Conservation (phyloP, 2,797 vertebrate species). For the Luscinia luscinia region DNA sequence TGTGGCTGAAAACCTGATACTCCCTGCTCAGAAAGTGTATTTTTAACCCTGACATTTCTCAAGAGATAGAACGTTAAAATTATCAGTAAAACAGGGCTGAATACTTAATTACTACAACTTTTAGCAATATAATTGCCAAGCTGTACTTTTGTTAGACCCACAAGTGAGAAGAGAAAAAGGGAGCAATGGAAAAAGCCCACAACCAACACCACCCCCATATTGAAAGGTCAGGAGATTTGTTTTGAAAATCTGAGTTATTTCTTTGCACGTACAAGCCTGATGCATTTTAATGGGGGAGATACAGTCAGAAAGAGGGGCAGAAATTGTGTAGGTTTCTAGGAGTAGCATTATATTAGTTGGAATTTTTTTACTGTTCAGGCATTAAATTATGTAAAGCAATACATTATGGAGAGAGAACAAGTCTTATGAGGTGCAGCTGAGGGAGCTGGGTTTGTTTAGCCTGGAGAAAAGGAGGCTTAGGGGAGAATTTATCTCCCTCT, state of each 20-base stretch:
- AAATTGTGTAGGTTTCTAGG: not conserved
- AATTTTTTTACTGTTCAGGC: not conserved
- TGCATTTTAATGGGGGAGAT: not conserved
- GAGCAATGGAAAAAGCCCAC: not conserved
- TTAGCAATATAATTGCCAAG: not conserved
- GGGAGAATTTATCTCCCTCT: not conserved
- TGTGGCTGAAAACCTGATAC: slow-evolving; percentile 6
- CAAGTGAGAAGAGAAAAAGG: not conserved
- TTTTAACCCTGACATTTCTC: slow-evolving; percentile 28
- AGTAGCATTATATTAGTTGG: not conserved
- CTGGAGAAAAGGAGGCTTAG: not conserved
- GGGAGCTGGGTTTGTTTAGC: not conserved
- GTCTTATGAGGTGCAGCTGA: not conserved
- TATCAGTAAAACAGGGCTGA: not conserved
- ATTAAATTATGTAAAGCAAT: not conserved
- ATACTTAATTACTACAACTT: not conserved
- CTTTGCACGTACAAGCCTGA: not conserved
- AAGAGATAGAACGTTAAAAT: slow-evolving; percentile 11
- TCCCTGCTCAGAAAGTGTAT: not conserved
- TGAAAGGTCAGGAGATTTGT: not conserved
- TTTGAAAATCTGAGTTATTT: not conserved
- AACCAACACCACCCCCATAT: accelerated
- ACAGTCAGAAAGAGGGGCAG: not conserved
- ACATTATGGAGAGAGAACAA: not conserved
- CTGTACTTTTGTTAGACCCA: not conserved